phyloP scores from a whole-genome alignment of 2,888 invertebrate species.

The Plemyria rubiginata region DNA sequence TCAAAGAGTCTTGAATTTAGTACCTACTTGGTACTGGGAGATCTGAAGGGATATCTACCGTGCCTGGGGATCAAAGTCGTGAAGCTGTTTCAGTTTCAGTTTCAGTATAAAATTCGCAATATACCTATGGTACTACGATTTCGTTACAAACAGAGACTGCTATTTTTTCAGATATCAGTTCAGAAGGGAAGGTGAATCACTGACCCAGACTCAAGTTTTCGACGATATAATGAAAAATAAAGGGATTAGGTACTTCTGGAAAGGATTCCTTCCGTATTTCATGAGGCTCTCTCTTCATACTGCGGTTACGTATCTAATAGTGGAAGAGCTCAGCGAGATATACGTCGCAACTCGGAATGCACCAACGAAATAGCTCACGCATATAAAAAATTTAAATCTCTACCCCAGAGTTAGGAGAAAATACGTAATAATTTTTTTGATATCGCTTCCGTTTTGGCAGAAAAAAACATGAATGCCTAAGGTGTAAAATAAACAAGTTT shows the following conservation, averaged over 20 bases:
- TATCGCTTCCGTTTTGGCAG: background rate
- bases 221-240: conserved; percentile 89
- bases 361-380: background rate
- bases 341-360: conserved; percentile 68
- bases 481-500: conserved; percentile 9
- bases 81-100: too few species aligned
- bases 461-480: background rate
- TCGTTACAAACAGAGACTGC: background rate
- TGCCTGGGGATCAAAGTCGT: too few species aligned
- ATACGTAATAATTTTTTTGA: background rate
- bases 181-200: conserved; percentile 29
- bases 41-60: too few species aligned
- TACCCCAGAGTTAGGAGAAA: background rate
- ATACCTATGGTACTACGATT: too few species aligned
- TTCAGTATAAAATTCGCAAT: too few species aligned
- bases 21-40: too few species aligned
- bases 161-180: conserved; percentile 56
- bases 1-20: too few species aligned
- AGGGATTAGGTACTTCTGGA: conserved; percentile 95
- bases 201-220: conserved; percentile 87
- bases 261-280: conserved; percentile 97
- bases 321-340: conserved; percentile 92
- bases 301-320: conserved; percentile 95
- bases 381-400: background rate
- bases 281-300: conserved; percentile 97